Conservation (phyloP, 2,797 vertebrate genomes). For the Tarsius wallacei region DNA sequence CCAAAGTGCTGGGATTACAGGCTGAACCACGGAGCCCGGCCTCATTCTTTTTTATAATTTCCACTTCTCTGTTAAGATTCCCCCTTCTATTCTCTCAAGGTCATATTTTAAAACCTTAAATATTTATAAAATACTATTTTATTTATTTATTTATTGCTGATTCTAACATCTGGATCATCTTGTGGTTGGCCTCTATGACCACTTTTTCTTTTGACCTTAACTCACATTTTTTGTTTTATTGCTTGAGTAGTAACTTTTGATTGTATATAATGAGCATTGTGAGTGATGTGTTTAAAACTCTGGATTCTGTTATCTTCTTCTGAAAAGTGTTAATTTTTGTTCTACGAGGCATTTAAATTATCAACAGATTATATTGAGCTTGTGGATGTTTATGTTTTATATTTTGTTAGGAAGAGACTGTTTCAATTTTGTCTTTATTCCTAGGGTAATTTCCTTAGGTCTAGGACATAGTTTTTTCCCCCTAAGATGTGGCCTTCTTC, state of each 20-base stretch:
- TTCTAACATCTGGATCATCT: not conserved
- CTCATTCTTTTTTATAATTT: conserved; percentile 16
- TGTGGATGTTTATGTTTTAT: conserved; percentile 39
- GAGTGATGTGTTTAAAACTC: not conserved
- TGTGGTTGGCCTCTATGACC: not conserved
- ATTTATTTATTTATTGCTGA: not conserved
- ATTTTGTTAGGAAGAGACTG: not conserved
- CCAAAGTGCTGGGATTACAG: no score
- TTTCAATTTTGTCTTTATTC: not conserved
- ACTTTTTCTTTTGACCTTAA: conserved; percentile 30
- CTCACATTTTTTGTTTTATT: conserved; percentile 40
- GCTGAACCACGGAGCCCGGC: no score
- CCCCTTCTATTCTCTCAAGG: not conserved
- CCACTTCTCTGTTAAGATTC: not conserved
- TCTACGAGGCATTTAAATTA: not conserved
- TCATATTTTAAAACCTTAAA: conserved; percentile 39
- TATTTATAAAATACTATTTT: not conserved
- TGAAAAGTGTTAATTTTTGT: conserved; percentile 49
- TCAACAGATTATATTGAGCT: not conserved
- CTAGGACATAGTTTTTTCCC: not conserved
- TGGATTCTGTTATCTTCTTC: conserved; percentile 52
- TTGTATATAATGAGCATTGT: not conserved
- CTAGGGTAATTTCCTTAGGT: conserved; percentile 11
- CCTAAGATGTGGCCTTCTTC: not conserved
- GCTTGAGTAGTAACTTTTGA: conserved; percentile 38